A percentile compares a stretch with the other conserved stretches of the same genome.
Evolutionary conservation across 2,888 invertebrate species (phyloP).

Genomic region (Phragmatobia fuliginosa): DNA sequence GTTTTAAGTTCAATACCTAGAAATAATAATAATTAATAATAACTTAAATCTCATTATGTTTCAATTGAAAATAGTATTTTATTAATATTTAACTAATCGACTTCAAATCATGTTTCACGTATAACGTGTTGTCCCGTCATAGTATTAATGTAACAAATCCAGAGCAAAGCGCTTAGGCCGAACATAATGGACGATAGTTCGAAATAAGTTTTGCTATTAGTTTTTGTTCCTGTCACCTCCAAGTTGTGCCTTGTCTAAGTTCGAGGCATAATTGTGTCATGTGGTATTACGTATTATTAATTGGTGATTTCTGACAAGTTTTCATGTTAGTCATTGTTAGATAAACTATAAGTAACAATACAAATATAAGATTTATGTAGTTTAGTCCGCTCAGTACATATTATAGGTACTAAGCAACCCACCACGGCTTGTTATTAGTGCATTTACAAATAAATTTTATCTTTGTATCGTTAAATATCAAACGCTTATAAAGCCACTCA

Average conservation of each 20-base stretch:
- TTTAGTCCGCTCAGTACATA: too few relatives aligned
- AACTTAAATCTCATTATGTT: neutral
- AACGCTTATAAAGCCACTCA: too few relatives aligned
- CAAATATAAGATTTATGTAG: neutral
- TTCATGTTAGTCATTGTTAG: neutral
- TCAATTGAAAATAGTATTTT: too few relatives aligned
- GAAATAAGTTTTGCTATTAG: slow-evolving; percentile 8
- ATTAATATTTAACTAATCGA: too few relatives aligned
- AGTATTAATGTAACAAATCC: slow-evolving; percentile 2
- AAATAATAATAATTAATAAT: too few relatives aligned
- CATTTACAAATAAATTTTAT: neutral
- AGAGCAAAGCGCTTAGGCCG: neutral
- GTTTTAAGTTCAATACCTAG: too few relatives aligned
- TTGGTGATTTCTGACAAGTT: neutral
- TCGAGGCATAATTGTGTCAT: neutral
- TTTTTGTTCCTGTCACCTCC: slow-evolving; percentile 8
- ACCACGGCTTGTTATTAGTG: neutral
- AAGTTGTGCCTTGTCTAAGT: slow-evolving; percentile 12
- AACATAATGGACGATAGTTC: neutral
- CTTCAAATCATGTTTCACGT: neutral
- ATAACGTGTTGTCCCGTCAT: neutral
- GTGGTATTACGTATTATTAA: slow-evolving; percentile 9
- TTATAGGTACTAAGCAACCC: neutral
- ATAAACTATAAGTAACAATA: neutral
- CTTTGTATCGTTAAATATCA: too few relatives aligned